Evolutionary conservation across 2,888 invertebrate species (phyloP), one percentile per base, ranked within the genome.

Genomic region (Argyra leucocephala): DNA sequence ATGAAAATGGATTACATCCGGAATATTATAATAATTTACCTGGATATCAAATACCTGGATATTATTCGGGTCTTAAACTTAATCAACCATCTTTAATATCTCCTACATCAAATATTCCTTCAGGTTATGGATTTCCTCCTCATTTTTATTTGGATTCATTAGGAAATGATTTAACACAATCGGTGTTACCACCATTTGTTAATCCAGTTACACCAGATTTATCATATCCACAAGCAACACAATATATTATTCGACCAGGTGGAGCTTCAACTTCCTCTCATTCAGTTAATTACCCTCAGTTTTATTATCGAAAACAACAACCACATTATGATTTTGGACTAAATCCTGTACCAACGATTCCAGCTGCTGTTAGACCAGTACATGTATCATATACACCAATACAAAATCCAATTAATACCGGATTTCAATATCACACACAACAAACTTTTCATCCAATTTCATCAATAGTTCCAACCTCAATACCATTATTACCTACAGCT

Each of bases 261-360:
- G 74, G 74, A 26, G 78, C 78, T 2, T 70, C 76, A 1, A 76
- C 78, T 26, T 73, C 75, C 37, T 76, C 78, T 0, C 77, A 76
- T 67, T 77, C 73, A 67, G 76, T 75, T 31, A 78, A 76, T 65
- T 78, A 77, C 67, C 78, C 78, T 6, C 75, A 74, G 23, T 61
- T 68, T 26, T 75, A 74, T n/a, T 71, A 73, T 66, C 76, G 75
- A 6, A 72, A 73, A 60, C 71, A 74, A 1, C 64, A 64, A 22
- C 65, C 66, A 6, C 22, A 62, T 7, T 57, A 63, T 18, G 67
- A 67, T 10, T 63, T 70, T 4, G 64, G 57, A 21, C 65, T n/a
- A 4, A 63, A 67, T 1, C n/a, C 18, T 18, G 63, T 67, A 10
- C 67, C 66, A 1, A 63, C 64, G 10, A 36, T 64, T n/a, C 37